Evolutionary conservation across 2,888 invertebrate species (phyloP), one percentile per base, ranked within the genome.

Genomic region (Eupithecia subumbrata): DNA sequence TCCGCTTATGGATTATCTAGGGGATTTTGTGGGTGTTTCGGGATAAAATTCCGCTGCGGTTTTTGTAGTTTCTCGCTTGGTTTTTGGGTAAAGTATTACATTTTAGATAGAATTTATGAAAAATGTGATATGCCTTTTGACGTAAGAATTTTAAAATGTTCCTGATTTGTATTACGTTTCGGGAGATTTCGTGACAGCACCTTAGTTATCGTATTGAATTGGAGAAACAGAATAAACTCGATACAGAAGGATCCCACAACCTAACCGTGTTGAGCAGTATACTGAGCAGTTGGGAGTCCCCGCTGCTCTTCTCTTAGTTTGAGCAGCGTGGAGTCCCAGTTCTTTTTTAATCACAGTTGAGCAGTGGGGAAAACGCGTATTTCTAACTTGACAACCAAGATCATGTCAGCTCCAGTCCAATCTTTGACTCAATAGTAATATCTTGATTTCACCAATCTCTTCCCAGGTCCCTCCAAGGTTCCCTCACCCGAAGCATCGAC

Each of bases 401-500:
- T 43, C 14, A 43, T 12, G 3, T 43, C 37, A 30, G 30, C 30
- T 30, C 30, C 30, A 1, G 30, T 30, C 40, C 11, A 40, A 40
- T 40, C 40, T 40, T 9, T 40, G 9, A 9, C 0, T 43, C 14
- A 43, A 43, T 0, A 43, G 1, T 14, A 12, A 43, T 43, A 7
- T 64, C 34, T 64, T 37, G 4, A 22, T 12, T 66, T 64, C n/a
- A 37, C 12, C 16, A n/a, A 7, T 73, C 56, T 52, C 14, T 18
- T 2, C 22, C 37, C 84, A 94, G 94, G 80, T 94, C 94, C 0
- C 90, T 91, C 25, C 95, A 94, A 90, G 94, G 94, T 70, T 94
- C 94, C 81, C 79, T 95, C 84, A 94, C 95, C 78, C 91, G 94
- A 45, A 94, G 94, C 79, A 94, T 94, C 76, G 95, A 95, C 83